Base-by-base conservation (phyloP, 2,888 invertebrate species). In the Pharmacophagus antenor region DNA sequence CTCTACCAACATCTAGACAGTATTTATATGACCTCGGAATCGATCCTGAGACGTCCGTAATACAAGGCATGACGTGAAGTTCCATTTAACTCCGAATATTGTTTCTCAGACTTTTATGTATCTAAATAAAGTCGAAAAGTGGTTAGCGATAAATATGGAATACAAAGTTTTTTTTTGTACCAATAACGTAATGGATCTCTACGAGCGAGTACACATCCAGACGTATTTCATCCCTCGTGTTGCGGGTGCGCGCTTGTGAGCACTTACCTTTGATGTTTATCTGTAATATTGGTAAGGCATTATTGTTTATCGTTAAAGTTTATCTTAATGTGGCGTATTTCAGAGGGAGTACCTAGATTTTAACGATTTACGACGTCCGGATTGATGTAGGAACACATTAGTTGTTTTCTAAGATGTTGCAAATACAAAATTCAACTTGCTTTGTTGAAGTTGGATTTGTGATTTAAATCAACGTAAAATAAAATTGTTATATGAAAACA, bases 261-360 rank as follows among this genome's bases (percentile, higher is more conserved):
- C 41, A 31, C 17, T 21, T 41, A 49, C 48, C 49, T 56, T 56
- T 56, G 49, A 56, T 56, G 56, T 56, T 56, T 20, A 27, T 48
- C 31, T 1, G 46, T 31, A 46, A 31, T 20, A n/a, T n/a, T 17
- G 18, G 42, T 17, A 55, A 46, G 20, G 8, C 56, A 42, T 49
- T 23, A 49, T 49, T 49, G 47, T 56, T 55, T 20, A 56, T 12
- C 12, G 56, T 42, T 25, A 4, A 22, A n/a, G 1, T 49, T 42
- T 49, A 56, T 42, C 42, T 56, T 56, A 41, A 49, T 42, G 56
- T 21, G n/a, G 17, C n/a, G 41, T 48, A 49, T 42, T 41, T 42
- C 27, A 25, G 53, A 44, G 54, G 17, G 47, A 23, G 20, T 10
- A 10, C 37, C 46, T 55, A 47, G 31, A 55, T 47, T 55, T 55